Base-by-base conservation (phyloP, 2,113 vertebrate species). In the Nestor notabilis region DNA sequence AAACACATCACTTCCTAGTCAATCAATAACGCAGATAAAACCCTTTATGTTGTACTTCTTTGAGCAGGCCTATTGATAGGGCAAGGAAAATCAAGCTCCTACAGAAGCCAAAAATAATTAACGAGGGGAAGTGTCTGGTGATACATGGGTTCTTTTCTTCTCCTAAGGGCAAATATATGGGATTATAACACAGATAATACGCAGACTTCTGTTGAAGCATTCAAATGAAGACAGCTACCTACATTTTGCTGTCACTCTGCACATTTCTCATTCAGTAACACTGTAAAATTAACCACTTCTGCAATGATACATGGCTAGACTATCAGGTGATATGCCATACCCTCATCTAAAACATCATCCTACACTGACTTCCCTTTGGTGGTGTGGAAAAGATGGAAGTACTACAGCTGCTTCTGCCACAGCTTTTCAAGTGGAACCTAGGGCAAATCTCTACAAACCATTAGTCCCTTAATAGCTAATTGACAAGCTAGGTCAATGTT, bases 21-120 rank as follows among this genome's bases (percentile, higher is more conserved):
- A 97, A 96, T 98, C 96, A 96, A 92, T 97, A 97, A 61, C 60
- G 96, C 24, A 96, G 80, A 97, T 91, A 95, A 96, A 96, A 77
- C 47, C 55, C 66, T 96, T 97, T 95, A 82, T 90, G 63, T 69
- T 96, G 74, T 79, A 87, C 60, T 95, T 72, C 70, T 96, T 93
- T 95, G 60, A 97, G 61, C 43, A 91, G 75, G 39, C 25, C 50
- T 96, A 96, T 91, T 97, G 94, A 95, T 85, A 93, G 47, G 85
- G 47, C 46, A 93, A 82, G 72, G 70, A 96, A 95, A 97, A 97
- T 81, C 63, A 95, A 94, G 92, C 80, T 71, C 47, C 88, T 90
- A 86, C 31, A 95, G 53, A 80, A 96, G 77, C 55, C 70, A 93
- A 94, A 94, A 82, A 93, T 94, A 96, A 97, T 97, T 95, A 96